phyloP scores from a whole-genome alignment of 2,797 vertebrate species.

The Acanthis flammea region DNA sequence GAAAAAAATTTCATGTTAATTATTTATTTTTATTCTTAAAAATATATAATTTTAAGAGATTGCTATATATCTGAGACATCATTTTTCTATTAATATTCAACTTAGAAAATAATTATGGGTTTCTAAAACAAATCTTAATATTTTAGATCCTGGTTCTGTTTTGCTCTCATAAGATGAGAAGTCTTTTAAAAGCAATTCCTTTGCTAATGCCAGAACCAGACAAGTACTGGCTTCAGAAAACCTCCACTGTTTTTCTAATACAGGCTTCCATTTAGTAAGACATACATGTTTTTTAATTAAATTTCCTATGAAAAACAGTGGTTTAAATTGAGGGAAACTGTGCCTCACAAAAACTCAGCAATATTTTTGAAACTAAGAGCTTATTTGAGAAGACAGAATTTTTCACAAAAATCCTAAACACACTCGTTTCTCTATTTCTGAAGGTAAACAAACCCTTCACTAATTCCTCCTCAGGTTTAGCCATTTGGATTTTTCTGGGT shows the following conservation, averaged over 20 bases:
- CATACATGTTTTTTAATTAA: conserved; percentile 21
- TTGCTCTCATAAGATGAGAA: not conserved
- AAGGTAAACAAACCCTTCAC: not conserved
- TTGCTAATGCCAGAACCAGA: not conserved
- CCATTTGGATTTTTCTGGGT: not conserved
- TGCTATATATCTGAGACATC: not conserved
- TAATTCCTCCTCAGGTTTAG: not conserved
- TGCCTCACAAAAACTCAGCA: conserved; percentile 4
- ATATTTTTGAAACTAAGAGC: not conserved
- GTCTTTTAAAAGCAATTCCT: not conserved
- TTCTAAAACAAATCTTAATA: not conserved
- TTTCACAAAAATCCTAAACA: not conserved
- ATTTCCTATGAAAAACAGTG: conserved; percentile 46
- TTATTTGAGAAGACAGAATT: not conserved
- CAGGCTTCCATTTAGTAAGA: conserved; percentile 41
- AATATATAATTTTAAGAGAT: not conserved
- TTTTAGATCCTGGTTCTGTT: not conserved
- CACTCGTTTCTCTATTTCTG: not conserved
- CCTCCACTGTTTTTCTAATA: conserved; percentile 7
- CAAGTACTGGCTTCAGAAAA: conserved; percentile 24
- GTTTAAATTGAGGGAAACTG: conserved; percentile 1
- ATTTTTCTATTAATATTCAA: not conserved
- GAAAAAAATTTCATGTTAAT: no score
- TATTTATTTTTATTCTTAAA: no score
- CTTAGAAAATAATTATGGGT: not conserved